Conservation (phyloP, 2,113 vertebrate genomes). For the Dunckerocampus dactyliophorus region DNA sequence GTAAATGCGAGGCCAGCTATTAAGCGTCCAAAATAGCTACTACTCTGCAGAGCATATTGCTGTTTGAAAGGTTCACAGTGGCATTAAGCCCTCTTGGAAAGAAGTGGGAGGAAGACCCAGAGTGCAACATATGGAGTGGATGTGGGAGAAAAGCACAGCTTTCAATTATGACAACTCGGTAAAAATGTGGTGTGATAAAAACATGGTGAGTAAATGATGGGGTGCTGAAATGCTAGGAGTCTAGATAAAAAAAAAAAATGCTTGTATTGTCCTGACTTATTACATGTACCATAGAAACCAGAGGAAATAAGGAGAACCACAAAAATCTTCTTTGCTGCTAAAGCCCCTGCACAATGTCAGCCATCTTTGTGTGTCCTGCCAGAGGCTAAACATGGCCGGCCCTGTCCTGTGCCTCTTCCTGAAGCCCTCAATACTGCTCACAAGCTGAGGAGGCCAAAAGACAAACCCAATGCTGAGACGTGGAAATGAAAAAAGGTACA, state of each 20-base stretch:
- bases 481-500: slow-evolving; percentile 34
- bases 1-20: slow-evolving; percentile 27
- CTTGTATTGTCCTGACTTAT: slow-evolving; percentile 42
- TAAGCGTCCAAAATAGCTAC: slow-evolving; percentile 54
- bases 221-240: slow-evolving; percentile 54
- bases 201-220: slow-evolving; percentile 48
- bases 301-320: slow-evolving; percentile 60
- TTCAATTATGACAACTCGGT: slow-evolving; percentile 67
- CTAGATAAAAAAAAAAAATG: slow-evolving; percentile 24
- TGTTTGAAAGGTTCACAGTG: slow-evolving; percentile 64
- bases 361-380: slow-evolving; percentile 66
- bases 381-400: slow-evolving; percentile 61
- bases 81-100: slow-evolving; percentile 70
- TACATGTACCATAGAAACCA: slow-evolving; percentile 46
- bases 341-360: slow-evolving; percentile 44
- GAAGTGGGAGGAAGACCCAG: slow-evolving; percentile 41
- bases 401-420: slow-evolving; percentile 52
- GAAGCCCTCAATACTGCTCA: slow-evolving; percentile 42
- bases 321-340: slow-evolving; percentile 64
- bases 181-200: slow-evolving; percentile 61
- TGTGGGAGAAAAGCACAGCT: slow-evolving; percentile 60
- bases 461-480: slow-evolving; percentile 44
- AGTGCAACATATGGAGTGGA: slow-evolving; percentile 59
- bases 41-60: slow-evolving; percentile 61
- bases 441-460: slow-evolving; percentile 47